Evolutionary conservation across 2,113 vertebrate species (phyloP).

Genomic region (Pandion haliaetus): DNA sequence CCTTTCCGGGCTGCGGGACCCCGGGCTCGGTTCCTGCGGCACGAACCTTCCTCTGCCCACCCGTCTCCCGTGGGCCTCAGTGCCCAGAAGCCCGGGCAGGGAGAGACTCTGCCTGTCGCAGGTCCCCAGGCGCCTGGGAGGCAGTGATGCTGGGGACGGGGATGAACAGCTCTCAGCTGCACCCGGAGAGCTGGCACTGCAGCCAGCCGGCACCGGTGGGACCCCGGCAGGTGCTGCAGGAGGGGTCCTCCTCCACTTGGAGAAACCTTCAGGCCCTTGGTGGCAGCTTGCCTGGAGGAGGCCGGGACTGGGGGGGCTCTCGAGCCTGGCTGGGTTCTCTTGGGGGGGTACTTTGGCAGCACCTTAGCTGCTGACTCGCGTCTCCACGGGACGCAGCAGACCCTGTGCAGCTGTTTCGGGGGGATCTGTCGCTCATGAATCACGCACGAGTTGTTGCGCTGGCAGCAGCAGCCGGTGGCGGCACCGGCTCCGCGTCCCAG

Average conservation of each 20-base stretch:
- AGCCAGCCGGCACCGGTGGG: accelerated
- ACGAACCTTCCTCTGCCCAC: neutral
- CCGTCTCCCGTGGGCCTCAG: accelerated
- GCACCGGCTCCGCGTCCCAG: accelerated
- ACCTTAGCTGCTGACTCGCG: neutral
- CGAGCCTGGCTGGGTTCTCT: neutral
- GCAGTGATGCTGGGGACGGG: neutral
- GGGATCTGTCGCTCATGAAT: neutral
- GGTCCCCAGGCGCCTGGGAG: accelerated
- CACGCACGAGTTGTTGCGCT: too few species aligned
- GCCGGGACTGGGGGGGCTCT: neutral
- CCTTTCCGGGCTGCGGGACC: neutral
- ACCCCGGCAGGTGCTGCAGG: neutral
- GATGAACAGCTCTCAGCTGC: accelerated
- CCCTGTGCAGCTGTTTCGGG: accelerated
- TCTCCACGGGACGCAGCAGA: neutral
- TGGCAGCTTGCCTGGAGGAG: too few species aligned
- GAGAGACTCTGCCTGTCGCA: neutral
- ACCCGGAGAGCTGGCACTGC: neutral
- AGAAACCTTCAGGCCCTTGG: neutral
- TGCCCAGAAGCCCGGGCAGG: neutral
- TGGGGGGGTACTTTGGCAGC: neutral
- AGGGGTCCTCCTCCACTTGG: neutral
- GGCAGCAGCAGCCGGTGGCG: neutral
- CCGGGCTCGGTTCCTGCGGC: accelerated